These are phyloP conservation scores for Anadara kagoshimensis DNA, from an alignment of 1,140 invertebrate species.

Conservation along the genomic window DNA sequence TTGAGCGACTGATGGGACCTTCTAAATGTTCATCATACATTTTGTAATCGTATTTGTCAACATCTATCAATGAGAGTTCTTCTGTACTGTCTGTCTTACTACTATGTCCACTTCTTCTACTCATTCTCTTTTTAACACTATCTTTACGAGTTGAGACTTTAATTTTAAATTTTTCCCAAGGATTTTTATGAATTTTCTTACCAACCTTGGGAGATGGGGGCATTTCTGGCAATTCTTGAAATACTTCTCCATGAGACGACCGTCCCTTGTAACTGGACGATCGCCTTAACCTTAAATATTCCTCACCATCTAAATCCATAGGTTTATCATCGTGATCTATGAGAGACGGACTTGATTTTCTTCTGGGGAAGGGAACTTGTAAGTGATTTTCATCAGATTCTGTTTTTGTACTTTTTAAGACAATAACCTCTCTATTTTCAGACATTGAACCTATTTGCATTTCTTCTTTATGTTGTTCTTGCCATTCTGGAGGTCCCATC, in stretches of 20 bases:
- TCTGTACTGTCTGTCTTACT: conserved; percentile 29
- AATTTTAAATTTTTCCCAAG: conserved; percentile 81
- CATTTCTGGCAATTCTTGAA: conserved; percentile 16
- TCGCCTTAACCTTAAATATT: conserved; percentile 44
- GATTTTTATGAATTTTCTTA: conserved; percentile 74
- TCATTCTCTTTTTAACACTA: conserved; percentile 76
- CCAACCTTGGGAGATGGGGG: conserved; percentile 36
- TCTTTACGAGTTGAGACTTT: conserved; percentile 82
- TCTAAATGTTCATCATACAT: conserved; percentile 41
- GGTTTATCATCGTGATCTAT: conserved; percentile 58
- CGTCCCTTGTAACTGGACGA: conserved; percentile 64
- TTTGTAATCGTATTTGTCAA: conserved; percentile 53
- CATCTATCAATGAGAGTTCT: conserved; percentile 49
- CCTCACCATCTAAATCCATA: conserved; percentile 43
- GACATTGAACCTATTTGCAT: conserved; percentile 16
- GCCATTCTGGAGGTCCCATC: conserved; percentile 69
- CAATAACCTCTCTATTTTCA: conserved; percentile 38
- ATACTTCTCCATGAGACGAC: conserved; percentile 30
- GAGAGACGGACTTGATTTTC: conserved; percentile 65
- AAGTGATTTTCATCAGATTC: conserved; percentile 46
- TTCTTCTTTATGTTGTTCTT: conserved; percentile 57
- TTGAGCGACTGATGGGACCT: conserved; percentile 62
- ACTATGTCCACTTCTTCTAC: conserved; percentile 30
- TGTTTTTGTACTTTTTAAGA: conserved; percentile 36
- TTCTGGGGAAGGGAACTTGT: conserved; percentile 53